These are phyloP conservation scores for Moxostoma hubbsi DNA, from an alignment of 2,797 vertebrate species.

Conservation along the genomic window DNA sequence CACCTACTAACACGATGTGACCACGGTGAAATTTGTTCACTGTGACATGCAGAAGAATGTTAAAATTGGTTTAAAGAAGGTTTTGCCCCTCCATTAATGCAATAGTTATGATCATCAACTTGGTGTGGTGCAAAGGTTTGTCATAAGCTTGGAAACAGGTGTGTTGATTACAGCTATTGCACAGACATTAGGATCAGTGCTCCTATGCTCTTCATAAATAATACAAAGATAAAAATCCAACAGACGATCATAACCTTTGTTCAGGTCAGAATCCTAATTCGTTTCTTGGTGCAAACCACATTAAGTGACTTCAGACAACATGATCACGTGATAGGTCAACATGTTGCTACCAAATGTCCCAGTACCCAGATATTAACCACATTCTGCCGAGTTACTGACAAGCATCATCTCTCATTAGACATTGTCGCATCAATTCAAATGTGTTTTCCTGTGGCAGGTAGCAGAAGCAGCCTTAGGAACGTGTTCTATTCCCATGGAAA, in stretches of 20 bases:
- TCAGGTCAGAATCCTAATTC: background rate
- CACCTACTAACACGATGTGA: conserved; percentile 49
- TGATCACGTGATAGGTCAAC: no score
- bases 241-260: background rate
- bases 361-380: no score
- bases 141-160: conserved; percentile 43
- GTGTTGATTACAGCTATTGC: conserved; percentile 37
- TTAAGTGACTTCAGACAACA: background rate
- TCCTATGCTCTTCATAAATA: conserved; percentile 40
- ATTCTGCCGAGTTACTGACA: no score
- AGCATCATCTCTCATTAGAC: no score
- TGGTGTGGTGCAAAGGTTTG: conserved; percentile 17
- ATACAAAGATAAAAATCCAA: conserved; percentile 15
- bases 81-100: conserved; percentile 1
- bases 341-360: no score
- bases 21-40: background rate
- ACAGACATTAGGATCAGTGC: conserved; percentile 27
- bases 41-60: conserved; percentile 9
- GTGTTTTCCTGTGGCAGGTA: no score
- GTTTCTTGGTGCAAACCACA: background rate
- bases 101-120: conserved; percentile 12
- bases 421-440: no score
- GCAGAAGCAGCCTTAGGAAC: no score
- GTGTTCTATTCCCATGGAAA: no score
- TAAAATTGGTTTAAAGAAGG: conserved; percentile 36